Conservation (phyloP, 2,113 vertebrate genomes). For the Alethe castanea region DNA sequence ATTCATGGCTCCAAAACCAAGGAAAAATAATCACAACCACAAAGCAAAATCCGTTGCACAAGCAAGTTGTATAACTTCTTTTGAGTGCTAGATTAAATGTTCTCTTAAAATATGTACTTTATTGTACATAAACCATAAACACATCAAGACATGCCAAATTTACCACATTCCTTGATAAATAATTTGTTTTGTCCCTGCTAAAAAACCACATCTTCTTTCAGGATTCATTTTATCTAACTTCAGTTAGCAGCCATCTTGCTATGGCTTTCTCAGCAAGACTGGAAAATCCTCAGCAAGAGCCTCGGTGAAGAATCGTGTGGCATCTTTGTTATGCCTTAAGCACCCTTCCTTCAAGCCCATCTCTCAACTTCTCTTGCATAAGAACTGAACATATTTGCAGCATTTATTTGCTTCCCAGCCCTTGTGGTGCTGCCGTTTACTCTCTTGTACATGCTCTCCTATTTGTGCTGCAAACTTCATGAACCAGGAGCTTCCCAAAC, state of each 20-base stretch:
- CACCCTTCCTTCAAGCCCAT: neutral
- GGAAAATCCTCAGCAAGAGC: neutral
- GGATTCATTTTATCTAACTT: slow-evolving; percentile 15
- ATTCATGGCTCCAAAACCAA: slow-evolving; percentile 13
- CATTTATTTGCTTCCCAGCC: neutral
- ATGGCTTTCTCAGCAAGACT: neutral
- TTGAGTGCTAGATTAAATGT: slow-evolving; percentile 27
- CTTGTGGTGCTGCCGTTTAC: neutral
- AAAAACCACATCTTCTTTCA: neutral
- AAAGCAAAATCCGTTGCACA: neutral
- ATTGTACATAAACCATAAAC: neutral
- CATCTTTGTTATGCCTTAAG: neutral
- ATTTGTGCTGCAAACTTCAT: neutral
- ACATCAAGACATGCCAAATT: slow-evolving; percentile 26
- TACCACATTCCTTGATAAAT: slow-evolving; percentile 38
- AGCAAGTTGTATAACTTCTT: slow-evolving; percentile 28
- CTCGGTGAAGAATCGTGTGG: neutral
- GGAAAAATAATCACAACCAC: slow-evolving; percentile 8
- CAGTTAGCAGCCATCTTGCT: slow-evolving; percentile 15
- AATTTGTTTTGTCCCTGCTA: slow-evolving; percentile 6
- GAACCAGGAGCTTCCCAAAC: neutral
- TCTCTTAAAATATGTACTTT: slow-evolving; percentile 6
- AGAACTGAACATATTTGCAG: neutral
- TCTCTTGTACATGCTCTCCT: neutral
- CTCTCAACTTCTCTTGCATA: neutral